Evolutionary conservation across 2,113 vertebrate genomes (phyloP).

Genomic region (Poicephalus gulielmi): DNA sequence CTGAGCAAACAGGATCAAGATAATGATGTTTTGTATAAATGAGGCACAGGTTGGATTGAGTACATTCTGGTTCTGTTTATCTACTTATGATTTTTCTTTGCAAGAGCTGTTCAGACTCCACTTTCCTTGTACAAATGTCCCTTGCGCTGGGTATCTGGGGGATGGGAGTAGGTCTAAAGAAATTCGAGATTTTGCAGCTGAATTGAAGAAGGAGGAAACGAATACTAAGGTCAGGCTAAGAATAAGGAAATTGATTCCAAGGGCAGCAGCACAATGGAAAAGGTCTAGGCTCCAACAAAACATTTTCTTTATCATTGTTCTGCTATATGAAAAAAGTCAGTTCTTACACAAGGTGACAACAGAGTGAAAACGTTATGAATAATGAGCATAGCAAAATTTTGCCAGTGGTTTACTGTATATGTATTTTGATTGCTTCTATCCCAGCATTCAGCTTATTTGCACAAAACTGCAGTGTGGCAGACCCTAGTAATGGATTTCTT

Average conservation of each 20-base stretch:
- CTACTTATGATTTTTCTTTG: slow-evolving; percentile 24
- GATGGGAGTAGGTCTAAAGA: slow-evolving; percentile 13
- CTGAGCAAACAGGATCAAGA: slow-evolving; percentile 43
- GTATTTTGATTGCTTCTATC: neutral
- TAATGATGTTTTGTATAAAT: slow-evolving; percentile 61
- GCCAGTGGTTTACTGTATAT: neutral
- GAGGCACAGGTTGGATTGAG: slow-evolving; percentile 6
- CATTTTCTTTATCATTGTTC: slow-evolving; percentile 19
- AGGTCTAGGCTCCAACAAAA: slow-evolving; percentile 47
- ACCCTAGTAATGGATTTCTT: neutral
- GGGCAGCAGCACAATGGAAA: slow-evolving; percentile 43
- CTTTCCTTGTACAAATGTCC: slow-evolving; percentile 3
- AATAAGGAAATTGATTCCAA: slow-evolving; percentile 71
- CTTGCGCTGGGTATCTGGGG: neutral
- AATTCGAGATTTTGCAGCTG: slow-evolving; percentile 67
- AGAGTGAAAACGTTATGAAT: neutral
- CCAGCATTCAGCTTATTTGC: slow-evolving; percentile 3
- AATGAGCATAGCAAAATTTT: neutral
- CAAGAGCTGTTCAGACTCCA: neutral
- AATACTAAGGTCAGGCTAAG: slow-evolving; percentile 66
- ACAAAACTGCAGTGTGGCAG: neutral
- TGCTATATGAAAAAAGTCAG: neutral
- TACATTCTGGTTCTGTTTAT: slow-evolving; percentile 20
- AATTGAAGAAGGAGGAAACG: slow-evolving; percentile 48
- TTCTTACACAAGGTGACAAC: neutral